Conservation (phyloP, 1,140 invertebrate species). For the Eriocheir sinensis region DNA sequence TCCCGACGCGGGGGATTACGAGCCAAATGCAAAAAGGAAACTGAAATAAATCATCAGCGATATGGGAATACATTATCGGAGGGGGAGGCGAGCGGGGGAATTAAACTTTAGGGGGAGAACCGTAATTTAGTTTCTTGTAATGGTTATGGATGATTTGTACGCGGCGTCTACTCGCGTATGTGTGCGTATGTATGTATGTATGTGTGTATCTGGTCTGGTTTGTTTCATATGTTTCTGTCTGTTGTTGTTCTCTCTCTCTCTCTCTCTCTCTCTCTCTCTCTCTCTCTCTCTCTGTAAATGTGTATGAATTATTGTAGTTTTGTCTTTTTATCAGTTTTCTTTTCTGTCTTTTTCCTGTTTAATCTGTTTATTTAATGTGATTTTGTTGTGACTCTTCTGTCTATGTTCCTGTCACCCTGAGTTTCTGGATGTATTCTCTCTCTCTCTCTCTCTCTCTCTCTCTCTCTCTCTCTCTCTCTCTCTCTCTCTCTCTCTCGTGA, state of each 20-base stretch:
- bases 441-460: too few species aligned
- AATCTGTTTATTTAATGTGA: too few species aligned
- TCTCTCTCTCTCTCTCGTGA: too few species aligned
- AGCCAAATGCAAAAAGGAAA: constrained; percentile 76
- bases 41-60: constrained; percentile 75
- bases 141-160: constrained; percentile 72
- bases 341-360: too few species aligned
- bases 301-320: too few species aligned
- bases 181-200: background rate
- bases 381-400: too few species aligned
- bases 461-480: too few species aligned
- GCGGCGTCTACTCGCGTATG: constrained; percentile 17
- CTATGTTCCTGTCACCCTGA: too few species aligned
- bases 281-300: background rate
- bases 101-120: constrained; percentile 66
- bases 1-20: constrained; percentile 67
- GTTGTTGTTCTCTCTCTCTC: background rate
- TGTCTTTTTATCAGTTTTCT: too few species aligned
- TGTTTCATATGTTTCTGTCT: too few species aligned
- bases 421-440: too few species aligned
- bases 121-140: constrained; percentile 74
- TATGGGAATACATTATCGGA: constrained; percentile 74
- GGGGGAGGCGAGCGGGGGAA: constrained; percentile 50
- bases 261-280: background rate
- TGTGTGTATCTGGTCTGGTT: too few species aligned